These are phyloP conservation scores for Pseudomyrmex gracilis DNA, from an alignment of 1,140 invertebrate genomes.

Conservation along the genomic window DNA sequence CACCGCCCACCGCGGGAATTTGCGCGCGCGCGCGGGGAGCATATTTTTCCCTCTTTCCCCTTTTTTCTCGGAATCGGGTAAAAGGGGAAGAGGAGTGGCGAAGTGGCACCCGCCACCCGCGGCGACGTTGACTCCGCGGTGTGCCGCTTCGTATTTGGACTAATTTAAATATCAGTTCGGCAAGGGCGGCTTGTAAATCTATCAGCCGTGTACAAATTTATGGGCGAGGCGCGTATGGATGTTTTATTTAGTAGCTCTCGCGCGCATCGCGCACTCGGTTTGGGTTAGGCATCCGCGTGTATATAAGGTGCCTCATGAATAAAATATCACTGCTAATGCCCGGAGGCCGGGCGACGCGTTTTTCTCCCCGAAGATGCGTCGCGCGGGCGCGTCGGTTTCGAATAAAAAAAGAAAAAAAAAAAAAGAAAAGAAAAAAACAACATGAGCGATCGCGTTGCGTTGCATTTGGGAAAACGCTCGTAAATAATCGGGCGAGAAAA, in stretches of 20 bases:
- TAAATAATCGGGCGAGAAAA: conserved; percentile 77
- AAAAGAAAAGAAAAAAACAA: conserved; percentile 67
- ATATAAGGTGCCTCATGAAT: conserved; percentile 85
- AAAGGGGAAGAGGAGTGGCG: conserved; percentile 11
- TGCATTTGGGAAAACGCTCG: conserved; percentile 78
- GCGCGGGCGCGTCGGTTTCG: conserved; percentile 48
- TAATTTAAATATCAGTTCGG: conserved; percentile 86
- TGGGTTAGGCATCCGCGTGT: conserved; percentile 77
- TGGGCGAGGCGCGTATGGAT: conserved; percentile 83
- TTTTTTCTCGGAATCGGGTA: conserved; percentile 34
- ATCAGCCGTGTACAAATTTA: conserved; percentile 85
- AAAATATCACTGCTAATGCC: conserved; percentile 85
- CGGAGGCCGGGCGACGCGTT: conserved; percentile 82
- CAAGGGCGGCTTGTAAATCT: conserved; percentile 85
- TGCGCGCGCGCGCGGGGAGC: conserved; percentile 33
- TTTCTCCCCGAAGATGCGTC: conserved; percentile 80
- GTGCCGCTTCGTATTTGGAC: conserved; percentile 79
- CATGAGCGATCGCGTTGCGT: conserved; percentile 76
- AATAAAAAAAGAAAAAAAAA: conserved; percentile 63
- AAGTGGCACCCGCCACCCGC: conserved; percentile 73
- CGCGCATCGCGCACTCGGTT: conserved; percentile 76
- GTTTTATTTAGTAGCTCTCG: conserved; percentile 85
- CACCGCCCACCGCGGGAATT: conserved; percentile 40
- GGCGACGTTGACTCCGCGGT: conserved; percentile 73
- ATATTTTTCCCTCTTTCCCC: conserved; percentile 39